phyloP scores from a whole-genome alignment of 2,797 vertebrate species.

The Pelochelys cantorii region DNA sequence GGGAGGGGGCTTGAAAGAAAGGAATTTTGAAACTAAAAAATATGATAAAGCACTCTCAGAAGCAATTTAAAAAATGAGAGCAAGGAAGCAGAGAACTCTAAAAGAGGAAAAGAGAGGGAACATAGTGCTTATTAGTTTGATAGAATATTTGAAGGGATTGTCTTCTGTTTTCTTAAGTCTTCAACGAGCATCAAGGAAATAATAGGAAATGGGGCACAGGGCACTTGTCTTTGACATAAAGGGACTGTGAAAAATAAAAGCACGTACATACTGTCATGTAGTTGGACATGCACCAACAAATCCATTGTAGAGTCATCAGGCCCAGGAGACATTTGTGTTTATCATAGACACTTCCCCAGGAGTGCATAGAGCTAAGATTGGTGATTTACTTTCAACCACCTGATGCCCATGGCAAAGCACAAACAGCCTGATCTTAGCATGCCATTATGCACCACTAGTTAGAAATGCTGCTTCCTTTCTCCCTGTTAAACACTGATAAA shows the following conservation, averaged over 20 bases:
- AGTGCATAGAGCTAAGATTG: background rate
- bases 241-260: background rate
- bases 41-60: background rate
- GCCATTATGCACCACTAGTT: background rate
- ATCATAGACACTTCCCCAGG: background rate
- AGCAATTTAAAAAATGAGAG: background rate
- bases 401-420: background rate
- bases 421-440: background rate
- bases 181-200: background rate
- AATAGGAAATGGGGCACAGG: background rate
- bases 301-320: background rate
- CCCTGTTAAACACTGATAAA: background rate
- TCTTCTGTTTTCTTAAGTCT: background rate
- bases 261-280: background rate
- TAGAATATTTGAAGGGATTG: background rate
- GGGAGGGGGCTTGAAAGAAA: constrained; percentile 4
- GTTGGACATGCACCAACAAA: rapidly evolving
- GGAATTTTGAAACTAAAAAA: background rate
- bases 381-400: constrained; percentile 13
- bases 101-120: background rate
- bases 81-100: background rate
- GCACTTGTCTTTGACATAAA: background rate
- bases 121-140: background rate
- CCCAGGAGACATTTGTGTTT: background rate
- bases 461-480: background rate